These are phyloP conservation scores for Propithecus deckenii DNA, from an alignment of 2,797 vertebrate genomes.

Conservation along the genomic window DNA sequence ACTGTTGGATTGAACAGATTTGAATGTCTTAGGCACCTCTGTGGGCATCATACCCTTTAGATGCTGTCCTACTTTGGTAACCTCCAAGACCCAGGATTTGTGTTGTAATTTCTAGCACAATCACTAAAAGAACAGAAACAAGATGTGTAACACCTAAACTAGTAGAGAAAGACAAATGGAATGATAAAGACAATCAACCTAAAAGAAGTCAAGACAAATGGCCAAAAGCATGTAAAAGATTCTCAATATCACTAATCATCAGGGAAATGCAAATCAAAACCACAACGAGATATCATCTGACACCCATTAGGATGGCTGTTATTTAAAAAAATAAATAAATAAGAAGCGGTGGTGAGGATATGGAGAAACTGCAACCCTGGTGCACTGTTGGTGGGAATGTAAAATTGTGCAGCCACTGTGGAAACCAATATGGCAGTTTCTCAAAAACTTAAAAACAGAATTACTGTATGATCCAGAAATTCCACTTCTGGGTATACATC, in stretches of 20 bases:
- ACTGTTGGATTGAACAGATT: not conserved
- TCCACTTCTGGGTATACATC: not conserved
- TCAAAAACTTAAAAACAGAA: not conserved
- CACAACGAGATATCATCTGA: not conserved
- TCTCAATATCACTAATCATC: not conserved
- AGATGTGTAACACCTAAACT: not conserved
- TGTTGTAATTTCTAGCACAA: conserved; percentile 16
- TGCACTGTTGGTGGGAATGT: not conserved
- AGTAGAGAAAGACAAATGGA: conserved; percentile 30
- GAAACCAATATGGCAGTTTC: not conserved
- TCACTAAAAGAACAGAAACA: conserved; percentile 28
- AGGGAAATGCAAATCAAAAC: not conserved
- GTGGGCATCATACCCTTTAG: not conserved
- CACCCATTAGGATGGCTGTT: not conserved
- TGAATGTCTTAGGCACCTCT: not conserved
- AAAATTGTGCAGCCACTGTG: not conserved
- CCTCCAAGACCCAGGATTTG: not conserved
- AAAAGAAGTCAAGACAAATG: conserved; percentile 38
- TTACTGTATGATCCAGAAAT: not conserved
- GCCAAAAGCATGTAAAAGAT: not conserved
- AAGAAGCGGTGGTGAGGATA: not conserved
- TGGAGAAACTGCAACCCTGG: not conserved
- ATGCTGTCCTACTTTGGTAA: not conserved
- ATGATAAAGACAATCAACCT: not conserved
- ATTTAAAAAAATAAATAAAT: not conserved